Base-by-base conservation (phyloP, 1,140 invertebrate species). In the Conus ventricosus region DNA sequence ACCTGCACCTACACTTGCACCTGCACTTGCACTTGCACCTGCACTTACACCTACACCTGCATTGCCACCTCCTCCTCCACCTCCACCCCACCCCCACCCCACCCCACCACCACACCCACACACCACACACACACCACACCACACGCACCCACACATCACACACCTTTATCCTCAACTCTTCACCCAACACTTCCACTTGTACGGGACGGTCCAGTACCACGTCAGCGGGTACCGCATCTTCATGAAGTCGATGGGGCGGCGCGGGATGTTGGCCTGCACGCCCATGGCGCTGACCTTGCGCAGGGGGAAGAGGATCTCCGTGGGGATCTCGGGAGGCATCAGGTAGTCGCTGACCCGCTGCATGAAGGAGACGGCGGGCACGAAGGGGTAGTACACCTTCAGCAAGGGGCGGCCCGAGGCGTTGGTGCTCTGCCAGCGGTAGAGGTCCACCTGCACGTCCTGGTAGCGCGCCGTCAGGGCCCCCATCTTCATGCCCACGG, bases 171-270 rank as follows among this genome's bases (percentile, higher is more conserved):
- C 39, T 39, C 25, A 13, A 23, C 0, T 39, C 13, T 27, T 13
- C 25, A 11, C 25, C 80, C 80, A 81, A 23, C 80, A 81, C 51
- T 81, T 81, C 80, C 80, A 81, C 80, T 81, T 81, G 80, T 81
- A 81, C 5, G 80, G 80, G 39, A 81, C 54, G 27, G 51, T 81
- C 80, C 54, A 20, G 51, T 10, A 81, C 80, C 80, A 81, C 0
- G 80, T 81, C 53, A 81, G 80, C 5, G 80, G 80, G 80, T 81
- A 81, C 13, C 80, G 39, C 10, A 53, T 53, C 51, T 81, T 81
- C 51, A 81, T 23, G 17, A 81, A 81, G 51, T 81, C 80, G 10
- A 81, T 7, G 8, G 80, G 27, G 15, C 80, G 8, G 39, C 23
- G 80, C 10, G 80, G 80, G 51, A 81, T 81, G 27, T 54, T 81